phyloP scores from a whole-genome alignment of 2,113 vertebrate species.

The Hypanus sabinus region DNA sequence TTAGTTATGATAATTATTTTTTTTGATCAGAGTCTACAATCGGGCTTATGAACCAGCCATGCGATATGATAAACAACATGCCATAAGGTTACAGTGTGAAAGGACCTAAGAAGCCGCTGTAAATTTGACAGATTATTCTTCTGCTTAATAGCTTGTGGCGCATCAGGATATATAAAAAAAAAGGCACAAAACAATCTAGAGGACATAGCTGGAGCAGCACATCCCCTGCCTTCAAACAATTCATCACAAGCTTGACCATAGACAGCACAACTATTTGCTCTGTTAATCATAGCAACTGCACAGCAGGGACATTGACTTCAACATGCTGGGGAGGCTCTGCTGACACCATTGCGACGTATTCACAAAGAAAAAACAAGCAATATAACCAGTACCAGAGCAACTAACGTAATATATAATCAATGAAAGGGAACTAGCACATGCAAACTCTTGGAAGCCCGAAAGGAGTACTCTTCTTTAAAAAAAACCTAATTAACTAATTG shows the following conservation, averaged over 20 bases:
- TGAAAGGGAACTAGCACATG: neutral
- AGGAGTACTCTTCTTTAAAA: neutral
- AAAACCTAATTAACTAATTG: neutral
- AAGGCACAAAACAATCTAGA: conserved; percentile 31
- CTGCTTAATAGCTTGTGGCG: conserved; percentile 33
- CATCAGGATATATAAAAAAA: conserved; percentile 28
- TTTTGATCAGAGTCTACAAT: conserved; percentile 1
- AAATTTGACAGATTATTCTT: conserved; percentile 33
- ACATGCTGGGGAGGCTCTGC: conserved; percentile 11
- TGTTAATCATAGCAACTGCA: conserved; percentile 35
- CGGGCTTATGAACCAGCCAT: conserved; percentile 20
- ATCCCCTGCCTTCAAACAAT: conserved; percentile 31
- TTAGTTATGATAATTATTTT: neutral
- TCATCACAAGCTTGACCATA: conserved; percentile 33
- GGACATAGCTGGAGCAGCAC: conserved; percentile 29
- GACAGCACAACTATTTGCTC: conserved; percentile 34
- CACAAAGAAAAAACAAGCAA: conserved; percentile 22
- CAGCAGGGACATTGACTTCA: conserved; percentile 16
- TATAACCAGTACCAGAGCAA: neutral
- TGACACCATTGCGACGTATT: conserved; percentile 14
- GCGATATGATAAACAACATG: conserved; percentile 32
- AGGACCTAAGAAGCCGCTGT: conserved; percentile 26
- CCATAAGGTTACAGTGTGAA: conserved; percentile 30
- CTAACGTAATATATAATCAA: conserved; percentile 11
- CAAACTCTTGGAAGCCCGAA: neutral